These are phyloP conservation scores for Micropterix aruncella DNA, from an alignment of 2,888 invertebrate genomes.

Conservation along the genomic window DNA sequence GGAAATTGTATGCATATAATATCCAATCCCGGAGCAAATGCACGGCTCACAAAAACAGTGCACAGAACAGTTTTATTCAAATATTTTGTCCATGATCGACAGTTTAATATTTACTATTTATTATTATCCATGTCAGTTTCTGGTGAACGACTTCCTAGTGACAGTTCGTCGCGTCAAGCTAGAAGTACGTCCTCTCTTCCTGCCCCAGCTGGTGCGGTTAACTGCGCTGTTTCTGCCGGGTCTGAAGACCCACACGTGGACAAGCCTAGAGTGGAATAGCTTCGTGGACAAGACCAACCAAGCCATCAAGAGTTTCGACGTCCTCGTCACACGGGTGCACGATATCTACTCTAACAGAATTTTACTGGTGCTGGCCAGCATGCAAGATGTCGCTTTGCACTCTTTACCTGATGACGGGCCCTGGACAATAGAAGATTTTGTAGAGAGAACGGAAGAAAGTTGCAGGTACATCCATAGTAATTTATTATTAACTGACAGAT, in stretches of 20 bases:
- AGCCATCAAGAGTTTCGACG: conserved; percentile 70
- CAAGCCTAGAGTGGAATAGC: conserved; percentile 64
- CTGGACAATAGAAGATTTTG: conserved; percentile 78
- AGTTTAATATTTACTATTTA: too few relatives aligned
- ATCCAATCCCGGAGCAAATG: too few relatives aligned
- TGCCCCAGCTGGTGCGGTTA: conserved; percentile 75
- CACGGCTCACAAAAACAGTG: too few relatives aligned
- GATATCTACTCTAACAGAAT: conserved; percentile 88
- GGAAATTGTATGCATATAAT: too few relatives aligned
- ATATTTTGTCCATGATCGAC: too few relatives aligned
- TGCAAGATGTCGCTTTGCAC: conserved; percentile 75
- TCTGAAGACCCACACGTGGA: conserved; percentile 72
- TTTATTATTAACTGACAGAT: too few relatives aligned
- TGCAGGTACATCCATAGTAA: conserved; percentile 39
- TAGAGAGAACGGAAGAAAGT: conserved; percentile 68
- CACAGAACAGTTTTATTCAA: too few relatives aligned
- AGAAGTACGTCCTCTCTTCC: conserved; percentile 80
- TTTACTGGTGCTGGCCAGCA: conserved; percentile 71
- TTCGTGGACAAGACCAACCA: conserved; percentile 64
- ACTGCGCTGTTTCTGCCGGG: conserved; percentile 75
- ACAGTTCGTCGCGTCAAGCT: conserved; percentile 64
- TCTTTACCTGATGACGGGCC: conserved; percentile 70
- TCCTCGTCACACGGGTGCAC: conserved; percentile 61
- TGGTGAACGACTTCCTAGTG: conserved; percentile 60
- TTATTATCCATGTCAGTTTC: conserved; percentile 46